These are phyloP conservation scores for Thecophora atra DNA, from an alignment of 2,888 invertebrate species.

Conservation along the genomic window DNA sequence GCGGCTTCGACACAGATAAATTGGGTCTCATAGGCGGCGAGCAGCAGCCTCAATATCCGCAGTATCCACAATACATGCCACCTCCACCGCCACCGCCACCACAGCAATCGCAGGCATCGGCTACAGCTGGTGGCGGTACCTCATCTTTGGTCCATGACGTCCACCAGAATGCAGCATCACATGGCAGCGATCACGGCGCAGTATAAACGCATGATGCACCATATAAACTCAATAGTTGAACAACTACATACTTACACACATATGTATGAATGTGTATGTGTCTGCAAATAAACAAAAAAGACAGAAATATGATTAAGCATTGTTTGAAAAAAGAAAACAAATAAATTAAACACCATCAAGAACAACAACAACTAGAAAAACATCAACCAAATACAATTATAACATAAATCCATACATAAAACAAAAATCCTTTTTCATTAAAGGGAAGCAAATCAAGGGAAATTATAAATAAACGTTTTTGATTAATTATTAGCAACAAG, in stretches of 20 bases:
- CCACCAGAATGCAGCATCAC: conserved; percentile 33
- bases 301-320: conserved; percentile 25
- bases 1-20: conserved; percentile 55
- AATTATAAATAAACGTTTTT: conserved; percentile 32
- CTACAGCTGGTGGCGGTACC: conserved; percentile 68
- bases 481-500: conserved; percentile 47
- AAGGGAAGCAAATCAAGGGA: conserved; percentile 47
- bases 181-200: conserved; percentile 30
- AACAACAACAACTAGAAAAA: conserved; percentile 24
- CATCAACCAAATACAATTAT: conserved; percentile 24
- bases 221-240: conserved; percentile 22
- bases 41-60: conserved; percentile 63
- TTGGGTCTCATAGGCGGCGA: conserved; percentile 64
- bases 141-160: conserved; percentile 55
- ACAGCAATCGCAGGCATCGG: conserved; percentile 67
- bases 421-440: too few relatives aligned
- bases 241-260: conserved; percentile 27
- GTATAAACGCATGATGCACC: conserved; percentile 17
- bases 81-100: conserved; percentile 67
- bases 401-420: conserved; percentile 42
- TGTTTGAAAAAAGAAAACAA: conserved; percentile 20
- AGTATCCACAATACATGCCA: conserved; percentile 66
- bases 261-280: conserved; percentile 8
- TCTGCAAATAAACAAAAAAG: not conserved
- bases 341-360: conserved; percentile 7